phyloP scores from a whole-genome alignment of 2,888 invertebrate species.

The Tetranychus truncatus region DNA sequence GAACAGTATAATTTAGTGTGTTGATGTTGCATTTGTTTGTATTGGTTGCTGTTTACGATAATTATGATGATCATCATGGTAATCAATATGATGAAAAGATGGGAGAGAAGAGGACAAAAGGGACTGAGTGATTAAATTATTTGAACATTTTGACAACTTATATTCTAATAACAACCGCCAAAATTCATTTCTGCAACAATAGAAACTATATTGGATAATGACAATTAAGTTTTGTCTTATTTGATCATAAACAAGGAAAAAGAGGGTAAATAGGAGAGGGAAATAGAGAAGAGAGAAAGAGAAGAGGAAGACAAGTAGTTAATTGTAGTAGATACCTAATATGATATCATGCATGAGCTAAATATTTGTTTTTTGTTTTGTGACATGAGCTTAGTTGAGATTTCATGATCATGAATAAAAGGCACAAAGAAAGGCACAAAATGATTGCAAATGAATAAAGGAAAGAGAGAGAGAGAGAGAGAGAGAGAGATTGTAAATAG shows the following conservation, averaged over 20 bases:
- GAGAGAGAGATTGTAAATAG: neutral
- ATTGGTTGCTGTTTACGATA: neutral
- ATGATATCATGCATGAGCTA: neutral
- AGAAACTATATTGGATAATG: neutral
- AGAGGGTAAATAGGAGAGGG: neutral
- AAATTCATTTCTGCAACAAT: neutral
- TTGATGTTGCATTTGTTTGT: neutral
- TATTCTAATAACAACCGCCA: neutral
- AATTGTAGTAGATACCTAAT: neutral
- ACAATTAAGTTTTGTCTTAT: neutral
- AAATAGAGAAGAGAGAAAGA: conserved; percentile 7
- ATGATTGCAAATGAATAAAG: neutral
- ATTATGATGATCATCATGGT: neutral
- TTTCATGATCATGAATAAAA: neutral
- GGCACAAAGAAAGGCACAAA: conserved; percentile 2
- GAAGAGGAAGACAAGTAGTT: neutral
- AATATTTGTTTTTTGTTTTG: neutral
- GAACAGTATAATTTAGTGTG: neutral
- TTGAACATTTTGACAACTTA: neutral
- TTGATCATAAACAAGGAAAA: neutral
- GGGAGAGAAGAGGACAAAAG: conserved; percentile 3
- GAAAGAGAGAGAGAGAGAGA: conserved; percentile 12
- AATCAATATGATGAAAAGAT: neutral
- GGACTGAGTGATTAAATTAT: neutral
- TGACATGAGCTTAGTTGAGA: neutral